A percentile compares a stretch with the other conserved stretches of the same genome.
phyloP scores from a whole-genome alignment of 2,888 invertebrate genomes.

The Melanotus villosus region DNA sequence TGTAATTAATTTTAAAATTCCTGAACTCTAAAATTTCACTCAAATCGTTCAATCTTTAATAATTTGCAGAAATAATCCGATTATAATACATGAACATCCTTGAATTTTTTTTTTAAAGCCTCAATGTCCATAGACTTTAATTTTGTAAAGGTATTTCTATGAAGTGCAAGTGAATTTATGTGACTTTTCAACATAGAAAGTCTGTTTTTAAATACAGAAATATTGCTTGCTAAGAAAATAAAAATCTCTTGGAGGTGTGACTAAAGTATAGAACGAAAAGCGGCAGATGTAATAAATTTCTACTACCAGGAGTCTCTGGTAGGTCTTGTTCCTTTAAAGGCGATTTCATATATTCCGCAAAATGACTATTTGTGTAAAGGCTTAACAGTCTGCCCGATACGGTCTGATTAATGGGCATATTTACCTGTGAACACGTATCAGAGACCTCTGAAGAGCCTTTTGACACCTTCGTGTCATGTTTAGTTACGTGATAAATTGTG shows the following conservation, averaged over 20 bases:
- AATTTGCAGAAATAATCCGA: no score
- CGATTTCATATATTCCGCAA: slow-evolving; percentile 40
- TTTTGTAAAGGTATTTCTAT: no score
- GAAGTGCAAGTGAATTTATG: no score
- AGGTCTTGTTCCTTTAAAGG: slow-evolving; percentile 40
- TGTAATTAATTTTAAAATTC: no score
- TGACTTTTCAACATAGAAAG: no score
- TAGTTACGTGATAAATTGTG: slow-evolving; percentile 62
- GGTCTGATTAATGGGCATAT: slow-evolving; percentile 44
- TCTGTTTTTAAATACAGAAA: no score
- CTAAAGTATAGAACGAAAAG: neutral
- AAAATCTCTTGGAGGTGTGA: neutral
- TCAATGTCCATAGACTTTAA: no score
- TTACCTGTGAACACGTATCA: slow-evolving; percentile 45
- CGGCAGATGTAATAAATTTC: slow-evolving; percentile 35
- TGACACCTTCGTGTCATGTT: slow-evolving; percentile 63
- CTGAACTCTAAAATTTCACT: no score
- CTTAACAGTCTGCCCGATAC: slow-evolving; percentile 39
- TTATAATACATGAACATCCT: no score
- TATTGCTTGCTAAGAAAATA: no score
- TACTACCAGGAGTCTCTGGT: slow-evolving; percentile 23
- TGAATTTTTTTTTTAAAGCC: no score
- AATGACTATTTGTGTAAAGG: slow-evolving; percentile 48
- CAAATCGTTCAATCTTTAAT: no score
- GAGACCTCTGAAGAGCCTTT: slow-evolving; percentile 53